These are phyloP conservation scores for Sturnus vulgaris DNA, from an alignment of 2,113 vertebrate genomes.

Conservation along the genomic window DNA sequence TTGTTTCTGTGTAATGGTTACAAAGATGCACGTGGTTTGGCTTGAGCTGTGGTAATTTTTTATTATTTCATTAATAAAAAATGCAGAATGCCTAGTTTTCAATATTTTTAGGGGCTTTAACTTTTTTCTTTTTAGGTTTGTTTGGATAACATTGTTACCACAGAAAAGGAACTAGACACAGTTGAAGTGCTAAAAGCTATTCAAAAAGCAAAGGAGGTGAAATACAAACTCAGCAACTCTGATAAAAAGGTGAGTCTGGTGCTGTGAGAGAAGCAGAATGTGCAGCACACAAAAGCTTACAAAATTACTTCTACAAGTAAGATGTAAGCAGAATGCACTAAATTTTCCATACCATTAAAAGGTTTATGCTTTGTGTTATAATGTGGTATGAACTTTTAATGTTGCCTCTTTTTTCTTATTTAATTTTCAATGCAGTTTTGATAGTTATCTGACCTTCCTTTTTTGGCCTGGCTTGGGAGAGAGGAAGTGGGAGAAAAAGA, in stretches of 20 bases:
- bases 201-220: constrained; percentile 95
- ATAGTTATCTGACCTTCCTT: background rate
- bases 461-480: background rate
- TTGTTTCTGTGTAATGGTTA: background rate
- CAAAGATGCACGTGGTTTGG: background rate
- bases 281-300: background rate
- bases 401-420: background rate
- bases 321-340: background rate
- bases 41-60: background rate
- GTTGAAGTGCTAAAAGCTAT: constrained; percentile 98
- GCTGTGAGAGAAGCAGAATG: background rate
- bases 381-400: background rate
- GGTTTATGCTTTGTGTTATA: background rate
- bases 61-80: background rate
- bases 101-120: background rate
- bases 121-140: constrained; percentile 78
- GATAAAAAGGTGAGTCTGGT: constrained; percentile 85
- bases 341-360: background rate
- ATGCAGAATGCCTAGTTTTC: background rate
- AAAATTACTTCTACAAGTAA: background rate
- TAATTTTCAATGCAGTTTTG: background rate
- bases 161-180: constrained; percentile 94
- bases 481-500: background rate
- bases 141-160: constrained; percentile 82
- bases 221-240: constrained; percentile 81